Percentiles rank a stretch among this genome's conserved stretches.
These are phyloP conservation scores for Myathropa florea DNA, from an alignment of 2,888 invertebrate species.

Conservation along the genomic window DNA sequence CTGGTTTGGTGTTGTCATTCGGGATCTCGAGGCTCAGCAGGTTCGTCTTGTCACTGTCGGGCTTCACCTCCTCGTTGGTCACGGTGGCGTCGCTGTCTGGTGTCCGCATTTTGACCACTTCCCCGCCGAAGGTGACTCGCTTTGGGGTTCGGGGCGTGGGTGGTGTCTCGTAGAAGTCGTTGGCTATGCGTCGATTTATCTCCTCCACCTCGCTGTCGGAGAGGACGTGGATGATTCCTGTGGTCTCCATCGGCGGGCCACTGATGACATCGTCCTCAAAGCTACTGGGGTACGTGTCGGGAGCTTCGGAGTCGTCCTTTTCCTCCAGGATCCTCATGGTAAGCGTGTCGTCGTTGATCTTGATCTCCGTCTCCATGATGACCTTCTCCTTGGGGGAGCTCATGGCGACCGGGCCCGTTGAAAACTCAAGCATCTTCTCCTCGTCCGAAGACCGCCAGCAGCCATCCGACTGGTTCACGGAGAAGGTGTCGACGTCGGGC, in stretches of 20 bases:
- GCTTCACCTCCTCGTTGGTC: constrained; percentile 24
- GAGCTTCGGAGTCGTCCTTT: constrained; percentile 76
- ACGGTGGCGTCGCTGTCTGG: constrained; percentile 89
- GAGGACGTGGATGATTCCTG: constrained; percentile 83
- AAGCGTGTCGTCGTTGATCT: constrained; percentile 89
- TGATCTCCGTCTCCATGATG: constrained; percentile 91
- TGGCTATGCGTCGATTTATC: constrained; percentile 72
- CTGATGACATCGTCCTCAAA: constrained; percentile 74
- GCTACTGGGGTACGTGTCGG: constrained; percentile 70
- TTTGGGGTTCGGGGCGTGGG: constrained; percentile 83
- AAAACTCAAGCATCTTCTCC: constrained; percentile 71
- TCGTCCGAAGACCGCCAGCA: constrained; percentile 74
- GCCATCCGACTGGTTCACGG: constrained; percentile 48
- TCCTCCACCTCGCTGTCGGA: constrained; percentile 85
- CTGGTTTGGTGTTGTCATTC: constrained; percentile 79
- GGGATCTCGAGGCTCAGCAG: constrained; percentile 78
- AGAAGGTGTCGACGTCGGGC: constrained; percentile 36
- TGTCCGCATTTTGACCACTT: constrained; percentile 91
- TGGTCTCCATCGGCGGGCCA: constrained; percentile 79
- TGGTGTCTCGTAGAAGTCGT: constrained; percentile 69
- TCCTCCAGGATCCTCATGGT: constrained; percentile 91
- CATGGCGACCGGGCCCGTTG: constrained; percentile 32
- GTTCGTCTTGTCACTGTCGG: constrained; percentile 71
- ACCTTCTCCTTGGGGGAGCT: constrained; percentile 83
- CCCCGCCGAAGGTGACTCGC: constrained; percentile 92